Conservation (phyloP, 2,113 vertebrate genomes). For the Apteryx owenii region DNA sequence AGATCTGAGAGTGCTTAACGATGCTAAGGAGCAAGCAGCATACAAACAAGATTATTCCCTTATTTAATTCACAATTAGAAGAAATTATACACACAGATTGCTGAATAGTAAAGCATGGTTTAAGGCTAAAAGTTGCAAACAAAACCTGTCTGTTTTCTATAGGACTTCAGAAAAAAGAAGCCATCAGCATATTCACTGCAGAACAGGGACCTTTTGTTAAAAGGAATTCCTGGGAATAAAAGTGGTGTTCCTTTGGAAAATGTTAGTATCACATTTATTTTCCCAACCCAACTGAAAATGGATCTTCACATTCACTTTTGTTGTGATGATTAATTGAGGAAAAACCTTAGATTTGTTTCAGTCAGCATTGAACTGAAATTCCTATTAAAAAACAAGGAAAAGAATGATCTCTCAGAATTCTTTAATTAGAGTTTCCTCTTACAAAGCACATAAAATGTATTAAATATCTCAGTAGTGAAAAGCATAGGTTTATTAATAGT, state of each 20-base stretch:
- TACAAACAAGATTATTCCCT: not conserved
- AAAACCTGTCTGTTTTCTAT: not conserved
- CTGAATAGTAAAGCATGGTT: not conserved
- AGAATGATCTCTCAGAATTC: not conserved
- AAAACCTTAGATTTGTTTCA: not conserved
- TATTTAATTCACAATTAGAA: not conserved
- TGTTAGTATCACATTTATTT: not conserved
- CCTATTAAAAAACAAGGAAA: not conserved
- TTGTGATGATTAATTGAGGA: not conserved
- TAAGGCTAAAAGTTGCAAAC: not conserved
- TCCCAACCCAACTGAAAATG: not conserved
- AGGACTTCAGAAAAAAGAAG: not conserved
- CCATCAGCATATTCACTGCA: not conserved
- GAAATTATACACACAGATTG: not conserved
- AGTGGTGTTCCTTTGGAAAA: not conserved
- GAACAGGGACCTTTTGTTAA: not conserved
- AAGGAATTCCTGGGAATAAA: not conserved
- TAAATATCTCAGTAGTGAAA: not conserved
- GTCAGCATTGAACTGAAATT: not conserved
- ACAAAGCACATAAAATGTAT: not conserved
- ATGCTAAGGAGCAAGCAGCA: not conserved
- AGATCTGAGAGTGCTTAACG: not conserved
- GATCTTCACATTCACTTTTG: not conserved
- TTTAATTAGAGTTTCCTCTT: not conserved
- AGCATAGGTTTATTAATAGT: not conserved